These are phyloP conservation scores for Colostygia pectinataria DNA, from an alignment of 2,888 invertebrate genomes.

Conservation along the genomic window DNA sequence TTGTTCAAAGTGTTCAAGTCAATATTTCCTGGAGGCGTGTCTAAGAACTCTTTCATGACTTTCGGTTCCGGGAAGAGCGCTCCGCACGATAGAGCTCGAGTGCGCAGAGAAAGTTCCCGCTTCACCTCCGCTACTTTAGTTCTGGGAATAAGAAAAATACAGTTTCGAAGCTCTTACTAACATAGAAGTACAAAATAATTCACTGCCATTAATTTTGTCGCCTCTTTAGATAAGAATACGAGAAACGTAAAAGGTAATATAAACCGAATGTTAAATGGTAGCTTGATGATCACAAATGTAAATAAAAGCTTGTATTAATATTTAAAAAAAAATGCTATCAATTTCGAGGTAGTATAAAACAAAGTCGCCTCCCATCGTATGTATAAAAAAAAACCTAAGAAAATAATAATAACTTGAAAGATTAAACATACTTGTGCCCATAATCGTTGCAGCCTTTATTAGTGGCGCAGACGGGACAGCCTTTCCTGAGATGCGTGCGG, in stretches of 20 bases:
- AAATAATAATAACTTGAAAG: background rate
- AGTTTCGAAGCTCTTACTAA: too few relatives aligned
- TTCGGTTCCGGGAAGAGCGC: conserved; percentile 87
- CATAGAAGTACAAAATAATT: too few relatives aligned
- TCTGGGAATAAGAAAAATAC: conserved; percentile 63
- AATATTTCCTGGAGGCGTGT: conserved; percentile 77
- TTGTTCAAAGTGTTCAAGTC: conserved; percentile 79
- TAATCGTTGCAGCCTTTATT: conserved; percentile 83
- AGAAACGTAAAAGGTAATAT: conserved; percentile 12
- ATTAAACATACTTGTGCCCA: conserved; percentile 80
- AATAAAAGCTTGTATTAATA: conserved; percentile 14
- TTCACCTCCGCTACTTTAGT: conserved; percentile 85
- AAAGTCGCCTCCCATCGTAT: too few relatives aligned
- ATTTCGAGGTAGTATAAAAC: too few relatives aligned
- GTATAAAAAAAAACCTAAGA: too few relatives aligned
- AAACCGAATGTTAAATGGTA: background rate
- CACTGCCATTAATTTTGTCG: conserved; percentile 78
- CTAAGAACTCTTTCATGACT: conserved; percentile 88
- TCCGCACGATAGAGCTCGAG: conserved; percentile 84
- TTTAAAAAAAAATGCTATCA: too few relatives aligned
- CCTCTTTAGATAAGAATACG: conserved; percentile 57
- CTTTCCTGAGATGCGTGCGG: conserved; percentile 84
- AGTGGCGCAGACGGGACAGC: conserved; percentile 86
- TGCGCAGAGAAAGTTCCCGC: conserved; percentile 87
- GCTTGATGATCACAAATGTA: conserved; percentile 17